Base-by-base conservation (phyloP, 2,888 invertebrate species). In the Amiota communis region DNA sequence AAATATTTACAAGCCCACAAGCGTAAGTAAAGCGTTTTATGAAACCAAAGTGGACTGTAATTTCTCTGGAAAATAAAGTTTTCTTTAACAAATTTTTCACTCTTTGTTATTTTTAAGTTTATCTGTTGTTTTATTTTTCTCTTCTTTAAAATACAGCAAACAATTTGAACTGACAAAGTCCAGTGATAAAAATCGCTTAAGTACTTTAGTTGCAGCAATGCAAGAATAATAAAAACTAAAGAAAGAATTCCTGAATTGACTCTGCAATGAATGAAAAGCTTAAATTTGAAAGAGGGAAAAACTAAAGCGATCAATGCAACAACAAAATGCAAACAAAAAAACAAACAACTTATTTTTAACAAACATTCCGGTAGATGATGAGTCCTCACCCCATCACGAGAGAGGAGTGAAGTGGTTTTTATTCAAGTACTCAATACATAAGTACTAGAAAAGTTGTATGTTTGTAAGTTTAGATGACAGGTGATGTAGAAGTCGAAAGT, bases 131-230 rank as follows among this genome's bases (percentile, higher is more conserved):
- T 65, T 11, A 23, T 68, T 53, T 53, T 53, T 12, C 8, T n/a
- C n/a, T 53, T n/a, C 53, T 12, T 53, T 13, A 72, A 82, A 77
- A 77, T 78, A 77, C 80, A 79, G 79, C 77, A 76, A 79, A 83
- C 85, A 85, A 83, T 85, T 84, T 83, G 75, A 83, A 82, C 83
- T 83, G 83, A 84, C 81, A 82, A 81, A 81, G 83, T 81, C 83
- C 76, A 70, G 76, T 82, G 83, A 81, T 85, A 81, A 84, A 82
- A 85, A 83, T 82, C 76, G 80, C 75, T 83, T 81, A 82, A 82
- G 83, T 81, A 85, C 82, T 85, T 85, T 77, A 83, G 79, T 85
- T 82, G 76, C 71, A 72, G 73, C 75, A 74, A 67, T 71, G 1
- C 46, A 56, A 56, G 53, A 69, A 69, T 11, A 53, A n/a, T n/a